Evolutionary conservation across 2,888 invertebrate species (phyloP).

Genomic region (Argyresthia albistria): DNA sequence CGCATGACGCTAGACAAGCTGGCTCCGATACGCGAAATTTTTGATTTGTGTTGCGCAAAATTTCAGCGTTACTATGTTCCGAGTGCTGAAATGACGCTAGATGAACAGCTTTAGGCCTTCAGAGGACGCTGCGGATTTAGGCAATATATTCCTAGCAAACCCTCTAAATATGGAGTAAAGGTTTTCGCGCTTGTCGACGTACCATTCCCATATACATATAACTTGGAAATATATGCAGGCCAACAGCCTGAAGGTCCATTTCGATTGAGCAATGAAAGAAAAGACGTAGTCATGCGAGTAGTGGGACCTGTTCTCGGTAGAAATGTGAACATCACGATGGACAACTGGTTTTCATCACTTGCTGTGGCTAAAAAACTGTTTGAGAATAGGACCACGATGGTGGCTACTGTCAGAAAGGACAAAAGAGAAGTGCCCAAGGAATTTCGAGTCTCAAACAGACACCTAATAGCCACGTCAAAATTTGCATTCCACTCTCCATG

Average conservation of each 20-base stretch:
- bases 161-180: slow-evolving; percentile 10
- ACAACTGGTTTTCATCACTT: slow-evolving; percentile 11
- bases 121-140: slow-evolving; percentile 9
- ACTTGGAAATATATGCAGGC: slow-evolving; percentile 9
- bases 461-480: no score
- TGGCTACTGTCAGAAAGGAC: slow-evolving; percentile 3
- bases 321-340: slow-evolving; percentile 9
- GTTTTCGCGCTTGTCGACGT: slow-evolving; percentile 4
- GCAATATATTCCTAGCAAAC: slow-evolving; percentile 9
- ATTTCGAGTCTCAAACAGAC: slow-evolving; percentile 4
- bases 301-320: slow-evolving; percentile 8
- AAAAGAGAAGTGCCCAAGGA: slow-evolving; percentile 5
- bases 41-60: neutral
- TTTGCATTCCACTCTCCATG: no score
- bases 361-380: no score
- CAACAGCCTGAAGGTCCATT: slow-evolving; percentile 11
- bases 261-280: slow-evolving; percentile 7
- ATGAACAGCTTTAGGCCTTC: slow-evolving; percentile 7
- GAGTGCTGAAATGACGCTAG: slow-evolving; percentile 6
- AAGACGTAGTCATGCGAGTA: slow-evolving; percentile 9
- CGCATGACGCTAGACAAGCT: neutral
- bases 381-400: neutral
- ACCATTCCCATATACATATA: neutral
- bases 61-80: neutral
- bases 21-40: neutral